These are phyloP conservation scores for Strigamia crassipes DNA, from an alignment of 2,888 invertebrate genomes.

Conservation along the genomic window DNA sequence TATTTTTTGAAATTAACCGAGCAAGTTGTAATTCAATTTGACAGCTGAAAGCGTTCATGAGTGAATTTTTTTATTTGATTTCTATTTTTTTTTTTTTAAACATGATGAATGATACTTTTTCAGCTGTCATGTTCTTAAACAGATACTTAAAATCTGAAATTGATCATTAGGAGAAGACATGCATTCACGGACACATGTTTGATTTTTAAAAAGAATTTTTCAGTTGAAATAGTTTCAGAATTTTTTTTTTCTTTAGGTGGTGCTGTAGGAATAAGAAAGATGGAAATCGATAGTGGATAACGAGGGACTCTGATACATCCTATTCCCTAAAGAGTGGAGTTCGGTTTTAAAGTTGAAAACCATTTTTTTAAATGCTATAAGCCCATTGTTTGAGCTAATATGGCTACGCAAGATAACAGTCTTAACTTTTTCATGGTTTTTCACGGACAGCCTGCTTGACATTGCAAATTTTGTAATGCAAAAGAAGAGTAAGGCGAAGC, in stretches of 20 bases:
- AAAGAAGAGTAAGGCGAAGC: no score
- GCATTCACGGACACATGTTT: not conserved
- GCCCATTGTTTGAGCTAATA: no score
- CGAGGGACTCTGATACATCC: not conserved
- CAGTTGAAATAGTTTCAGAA: not conserved
- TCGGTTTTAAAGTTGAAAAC: no score
- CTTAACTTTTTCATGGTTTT: no score
- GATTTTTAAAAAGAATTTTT: not conserved
- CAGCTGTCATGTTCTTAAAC: not conserved
- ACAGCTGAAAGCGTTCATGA: constrained; percentile 3
- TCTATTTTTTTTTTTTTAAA: no score
- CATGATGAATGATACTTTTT: not conserved
- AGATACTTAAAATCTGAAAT: not conserved
- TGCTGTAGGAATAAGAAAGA: not conserved
- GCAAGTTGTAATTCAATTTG: constrained; percentile 35
- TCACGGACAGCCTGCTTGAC: no score
- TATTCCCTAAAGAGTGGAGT: no score
- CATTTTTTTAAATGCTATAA: no score
- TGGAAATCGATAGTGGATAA: not conserved
- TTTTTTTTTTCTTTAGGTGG: not conserved
- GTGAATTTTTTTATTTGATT: no score
- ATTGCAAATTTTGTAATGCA: no score
- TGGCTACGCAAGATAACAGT: no score
- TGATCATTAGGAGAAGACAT: not conserved
- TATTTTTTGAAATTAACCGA: constrained; percentile 5